Evolutionary conservation across 1,140 invertebrate genomes (phyloP), one percentile per base, ranked within the genome.

Genomic region (Drosophila lacteicornis): DNA sequence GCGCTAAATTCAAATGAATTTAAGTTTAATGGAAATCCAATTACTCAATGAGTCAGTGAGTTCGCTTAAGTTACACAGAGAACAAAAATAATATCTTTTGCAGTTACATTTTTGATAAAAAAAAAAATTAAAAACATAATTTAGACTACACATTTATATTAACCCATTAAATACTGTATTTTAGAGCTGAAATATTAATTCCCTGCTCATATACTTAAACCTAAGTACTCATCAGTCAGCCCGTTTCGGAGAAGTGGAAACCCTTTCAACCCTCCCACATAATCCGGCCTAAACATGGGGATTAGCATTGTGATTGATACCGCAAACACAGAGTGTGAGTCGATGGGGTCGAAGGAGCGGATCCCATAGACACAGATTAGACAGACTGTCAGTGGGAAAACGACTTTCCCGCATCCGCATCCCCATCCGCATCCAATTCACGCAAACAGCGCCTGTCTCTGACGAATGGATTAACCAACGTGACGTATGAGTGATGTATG

Each of bases 401-500:
- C 36, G 33, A 61, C 22, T 8, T 30, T 15, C 9, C 17, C 13
- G 27, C 9, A 25, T 51, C 19, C 56, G 25, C 27, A 49, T 27
- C 43, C 43, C 15, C 61, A 51, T 9, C 12, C 6, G 8, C n/a
- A 30, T 30, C 59, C 50, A 22, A 56, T 58, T 66, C 49, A 78
- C 43, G 13, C 74, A 36, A 2, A 59, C 62, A 47, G 69, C 49
- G 58, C 17, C 42, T 40, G 66, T 43, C 49, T 42, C 30, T 83
- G 70, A 83, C 69, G 80, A 80, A 84, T 81, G 85, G 85, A 78
- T 88, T 90, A 88, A 75, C 74, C 80, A 69, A 84, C 80, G 59
- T 88, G 84, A 88, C 84, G 85, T 84, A 88, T 88, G 84, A 88
- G 85, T 88, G 85, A 88, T 88, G 73, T 79, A 84, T 84, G 81